Base-by-base conservation (phyloP, 2,797 vertebrate genomes). In the Silurus aristotelis region DNA sequence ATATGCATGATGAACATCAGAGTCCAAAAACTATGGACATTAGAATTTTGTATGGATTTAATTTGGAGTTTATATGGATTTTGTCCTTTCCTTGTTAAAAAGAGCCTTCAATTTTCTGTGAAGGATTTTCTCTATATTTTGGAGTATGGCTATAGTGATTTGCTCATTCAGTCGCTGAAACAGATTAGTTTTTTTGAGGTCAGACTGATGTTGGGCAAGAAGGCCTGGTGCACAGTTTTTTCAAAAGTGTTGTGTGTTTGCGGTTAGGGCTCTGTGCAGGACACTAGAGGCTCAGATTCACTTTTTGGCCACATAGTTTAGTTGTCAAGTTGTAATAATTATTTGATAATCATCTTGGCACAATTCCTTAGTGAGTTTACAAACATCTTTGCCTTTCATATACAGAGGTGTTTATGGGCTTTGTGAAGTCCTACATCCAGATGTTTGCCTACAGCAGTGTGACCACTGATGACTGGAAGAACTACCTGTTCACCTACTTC, bases 381-480 rank as follows among this genome's bases (percentile, higher is more conserved):
- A 64, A 55, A 64, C 71, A 20, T 64, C 19, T 75, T 38, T 84
- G 5, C 25, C 22, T 86, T n/a, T 82, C 5, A 10, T 75, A 14
- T 77, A 12, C 91, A 99, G 98, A 99, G 93, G 92, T 99, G 86
- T 99, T 99, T 91, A 96, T 98, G 91, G 97, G 96, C n/a, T 99
- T 99, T 72, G 90, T 99, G 87, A 99, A 97, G 93, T 96, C 96
- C 1, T 99, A 99, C 85, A 94, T 99, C 90, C 95, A 97, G 93
- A 89, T 95, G 60, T 99, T 98, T 85, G 96, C 98, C 84, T 98
- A 98, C 90, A 94, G 95, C 91, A 98, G 96, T 60, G 94, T 97
- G 80, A 95, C 94, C 77, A 97, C 97, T 0, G 97, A 98, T 0
- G 95, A 99, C 66, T 99, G 98, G 98, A 99, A 99, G 92, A 92